Conservation (phyloP, 2,113 vertebrate species). For the Pedionomus torquatus region DNA sequence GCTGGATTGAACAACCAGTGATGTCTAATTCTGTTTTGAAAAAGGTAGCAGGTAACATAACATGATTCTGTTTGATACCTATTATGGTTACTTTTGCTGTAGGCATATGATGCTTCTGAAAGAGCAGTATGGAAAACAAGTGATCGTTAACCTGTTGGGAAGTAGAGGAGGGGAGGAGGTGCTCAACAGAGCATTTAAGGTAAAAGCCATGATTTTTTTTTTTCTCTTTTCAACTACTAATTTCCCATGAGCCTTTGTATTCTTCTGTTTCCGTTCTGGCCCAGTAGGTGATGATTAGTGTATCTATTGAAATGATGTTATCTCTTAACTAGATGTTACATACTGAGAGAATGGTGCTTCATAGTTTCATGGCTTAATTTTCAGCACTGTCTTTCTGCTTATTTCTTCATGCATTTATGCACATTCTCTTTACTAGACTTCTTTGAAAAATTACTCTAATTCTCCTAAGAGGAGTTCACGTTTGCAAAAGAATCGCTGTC, state of each 20-base stretch:
- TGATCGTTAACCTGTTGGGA: constrained; percentile 82
- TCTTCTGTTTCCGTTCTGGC: constrained; percentile 2
- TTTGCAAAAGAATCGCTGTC: background rate
- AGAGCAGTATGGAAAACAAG: constrained; percentile 83
- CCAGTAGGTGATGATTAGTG: background rate
- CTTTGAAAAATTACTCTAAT: background rate
- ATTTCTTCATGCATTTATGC: background rate
- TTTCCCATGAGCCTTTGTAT: background rate
- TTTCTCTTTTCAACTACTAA: background rate
- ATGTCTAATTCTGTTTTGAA: background rate
- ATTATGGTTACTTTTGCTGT: constrained; percentile 23
- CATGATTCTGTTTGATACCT: background rate
- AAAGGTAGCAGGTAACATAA: background rate
- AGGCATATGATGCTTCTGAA: constrained; percentile 85
- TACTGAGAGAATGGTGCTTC: background rate
- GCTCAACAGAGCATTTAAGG: constrained; percentile 84
- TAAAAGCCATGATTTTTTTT: constrained; percentile 37
- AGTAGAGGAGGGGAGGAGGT: constrained; percentile 83
- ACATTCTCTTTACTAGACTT: background rate
- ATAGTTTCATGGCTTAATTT: background rate
- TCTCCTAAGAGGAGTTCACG: background rate
- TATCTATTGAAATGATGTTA: background rate
- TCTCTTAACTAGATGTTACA: background rate
- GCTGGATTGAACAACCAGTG: background rate
- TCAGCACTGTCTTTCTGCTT: background rate